A percentile compares a stretch with the other conserved stretches of the same genome.
Evolutionary conservation across 1,140 invertebrate species (phyloP).

Genomic region (Drosophila repletoides): DNA sequence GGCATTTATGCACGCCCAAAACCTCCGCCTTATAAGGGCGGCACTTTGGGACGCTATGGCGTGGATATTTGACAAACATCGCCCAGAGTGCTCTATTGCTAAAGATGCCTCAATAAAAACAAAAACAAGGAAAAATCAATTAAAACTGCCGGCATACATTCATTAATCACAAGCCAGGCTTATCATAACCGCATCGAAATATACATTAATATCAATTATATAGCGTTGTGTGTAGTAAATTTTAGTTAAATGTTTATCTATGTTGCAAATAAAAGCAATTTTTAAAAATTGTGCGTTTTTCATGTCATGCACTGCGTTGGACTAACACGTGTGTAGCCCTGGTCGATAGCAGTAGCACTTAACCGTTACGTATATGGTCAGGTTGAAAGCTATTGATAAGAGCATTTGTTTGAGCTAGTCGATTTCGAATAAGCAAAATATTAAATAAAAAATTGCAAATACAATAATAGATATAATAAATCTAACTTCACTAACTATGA

Average conservation of each 20-base stretch:
- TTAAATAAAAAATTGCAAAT: not conserved
- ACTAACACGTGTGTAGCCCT: too few relatives aligned
- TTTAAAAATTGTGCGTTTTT: not conserved
- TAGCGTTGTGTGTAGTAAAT: constrained; percentile 23
- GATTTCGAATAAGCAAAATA: not conserved
- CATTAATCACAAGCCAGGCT: constrained; percentile 8
- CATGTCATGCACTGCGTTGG: too few relatives aligned
- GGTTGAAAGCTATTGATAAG: too few relatives aligned
- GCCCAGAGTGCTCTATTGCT: constrained; percentile 77
- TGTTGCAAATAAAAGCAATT: constrained; percentile 28
- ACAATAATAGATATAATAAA: too few relatives aligned
- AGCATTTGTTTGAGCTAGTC: too few relatives aligned
- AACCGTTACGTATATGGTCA: too few relatives aligned
- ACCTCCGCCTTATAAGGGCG: constrained; percentile 78
- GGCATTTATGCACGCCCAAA: constrained; percentile 75
- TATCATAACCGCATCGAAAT: constrained; percentile 31
- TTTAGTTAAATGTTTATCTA: constrained; percentile 26
- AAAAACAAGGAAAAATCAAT: not conserved
- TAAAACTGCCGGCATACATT: constrained; percentile 13
- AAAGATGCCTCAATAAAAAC: constrained; percentile 30
- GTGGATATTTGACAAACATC: constrained; percentile 82
- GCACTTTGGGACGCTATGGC: constrained; percentile 57
- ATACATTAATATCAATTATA: constrained; percentile 24
- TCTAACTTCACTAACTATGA: too few relatives aligned
- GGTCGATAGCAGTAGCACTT: too few relatives aligned